Conservation (phyloP, 2,888 invertebrate species). For the Tenthredo amoena region DNA sequence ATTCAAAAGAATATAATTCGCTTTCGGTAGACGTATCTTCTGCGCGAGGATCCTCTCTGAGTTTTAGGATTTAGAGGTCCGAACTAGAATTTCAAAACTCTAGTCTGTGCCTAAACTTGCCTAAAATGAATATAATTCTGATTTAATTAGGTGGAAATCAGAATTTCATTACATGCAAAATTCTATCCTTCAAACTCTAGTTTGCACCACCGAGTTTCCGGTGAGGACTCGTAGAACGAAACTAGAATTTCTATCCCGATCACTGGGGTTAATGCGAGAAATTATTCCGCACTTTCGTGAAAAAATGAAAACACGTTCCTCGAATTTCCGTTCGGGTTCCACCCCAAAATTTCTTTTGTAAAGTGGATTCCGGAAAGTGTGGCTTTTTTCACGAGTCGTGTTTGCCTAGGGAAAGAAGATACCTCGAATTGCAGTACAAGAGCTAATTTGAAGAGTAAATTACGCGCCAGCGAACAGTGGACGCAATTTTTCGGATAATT, state of each 20-base stretch:
- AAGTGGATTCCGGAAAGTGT: background rate
- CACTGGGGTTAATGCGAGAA: too few species aligned
- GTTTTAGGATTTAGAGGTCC: background rate
- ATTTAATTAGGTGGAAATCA: too few species aligned
- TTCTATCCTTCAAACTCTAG: background rate
- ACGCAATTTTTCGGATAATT: background rate
- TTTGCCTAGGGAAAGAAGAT: background rate
- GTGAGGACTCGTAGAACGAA: background rate
- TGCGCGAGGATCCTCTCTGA: background rate
- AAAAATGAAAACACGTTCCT: background rate
- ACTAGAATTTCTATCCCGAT: background rate
- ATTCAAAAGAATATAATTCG: background rate
- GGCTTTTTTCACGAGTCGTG: background rate
- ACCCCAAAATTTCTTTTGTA: background rate
- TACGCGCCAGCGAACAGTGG: background rate
- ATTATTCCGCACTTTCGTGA: too few species aligned
- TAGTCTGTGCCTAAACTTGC: background rate
- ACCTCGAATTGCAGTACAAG: background rate
- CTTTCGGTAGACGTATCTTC: background rate
- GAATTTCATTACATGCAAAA: background rate
- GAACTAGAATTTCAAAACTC: background rate
- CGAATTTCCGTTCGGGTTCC: background rate
- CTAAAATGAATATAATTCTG: too few species aligned
- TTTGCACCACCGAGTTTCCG: background rate
- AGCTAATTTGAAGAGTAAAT: constrained; percentile 24